A percentile compares a stretch with the other conserved stretches of the same genome.
phyloP scores from a whole-genome alignment of 2,888 invertebrate species.

The Lomographa bimaculata region DNA sequence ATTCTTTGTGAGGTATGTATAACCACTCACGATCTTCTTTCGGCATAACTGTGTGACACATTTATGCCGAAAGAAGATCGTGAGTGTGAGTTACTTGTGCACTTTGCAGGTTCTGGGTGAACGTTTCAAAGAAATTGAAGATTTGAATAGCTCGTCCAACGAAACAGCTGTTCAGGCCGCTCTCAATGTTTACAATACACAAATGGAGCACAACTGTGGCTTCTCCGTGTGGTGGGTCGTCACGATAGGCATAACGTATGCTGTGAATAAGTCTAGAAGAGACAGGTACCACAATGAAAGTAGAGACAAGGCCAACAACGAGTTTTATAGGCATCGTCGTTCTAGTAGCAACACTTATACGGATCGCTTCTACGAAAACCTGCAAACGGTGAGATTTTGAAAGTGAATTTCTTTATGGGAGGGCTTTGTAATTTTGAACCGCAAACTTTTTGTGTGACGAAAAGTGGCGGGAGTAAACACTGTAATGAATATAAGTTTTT shows the following conservation, averaged over 20 bases:
- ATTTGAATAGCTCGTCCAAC: not conserved
- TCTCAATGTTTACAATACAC: not conserved
- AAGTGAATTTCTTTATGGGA: too few species aligned
- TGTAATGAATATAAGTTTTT: too few species aligned
- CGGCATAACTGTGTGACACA: too few species aligned
- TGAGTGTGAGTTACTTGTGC: too few species aligned
- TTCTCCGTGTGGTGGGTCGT: slow-evolving; percentile 1
- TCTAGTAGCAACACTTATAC: not conserved
- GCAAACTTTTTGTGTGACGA: too few species aligned
- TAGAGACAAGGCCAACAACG: not conserved
- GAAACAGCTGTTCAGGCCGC: not conserved
- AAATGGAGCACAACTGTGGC: slow-evolving; percentile 6
- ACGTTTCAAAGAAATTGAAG: slow-evolving; percentile 2
- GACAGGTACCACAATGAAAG: not conserved
- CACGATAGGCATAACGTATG: not conserved
- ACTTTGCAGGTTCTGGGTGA: not conserved
- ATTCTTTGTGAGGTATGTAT: slow-evolving; percentile 1
- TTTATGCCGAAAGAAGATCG: too few species aligned
- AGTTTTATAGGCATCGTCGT: not conserved
- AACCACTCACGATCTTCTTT: too few species aligned
- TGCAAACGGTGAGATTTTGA: too few species aligned
- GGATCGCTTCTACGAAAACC: too few species aligned
- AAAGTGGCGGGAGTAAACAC: too few species aligned
- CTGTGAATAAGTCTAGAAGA: not conserved
- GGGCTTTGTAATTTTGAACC: too few species aligned